These are phyloP conservation scores for Cyprinus carpio DNA, from an alignment of 2,113 vertebrate species.

Conservation along the genomic window DNA sequence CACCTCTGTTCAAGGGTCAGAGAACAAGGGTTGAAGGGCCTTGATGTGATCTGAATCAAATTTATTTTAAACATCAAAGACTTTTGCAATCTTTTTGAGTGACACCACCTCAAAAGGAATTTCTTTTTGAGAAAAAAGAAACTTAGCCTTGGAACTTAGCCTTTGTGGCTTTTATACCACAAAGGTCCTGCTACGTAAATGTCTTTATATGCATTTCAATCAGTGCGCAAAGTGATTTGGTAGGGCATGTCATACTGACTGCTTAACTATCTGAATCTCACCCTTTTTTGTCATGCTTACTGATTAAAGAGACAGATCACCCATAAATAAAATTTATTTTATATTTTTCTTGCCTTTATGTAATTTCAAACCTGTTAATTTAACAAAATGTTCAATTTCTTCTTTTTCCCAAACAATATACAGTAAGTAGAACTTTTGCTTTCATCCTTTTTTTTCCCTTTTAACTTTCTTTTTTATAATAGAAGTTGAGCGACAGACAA, in stretches of 20 bases:
- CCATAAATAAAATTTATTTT: no score
- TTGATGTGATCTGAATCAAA: slow-evolving; percentile 39
- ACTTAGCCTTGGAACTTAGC: no score
- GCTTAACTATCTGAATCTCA: no score
- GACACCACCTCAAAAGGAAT: slow-evolving; percentile 11
- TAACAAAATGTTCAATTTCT: no score
- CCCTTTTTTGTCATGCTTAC: no score
- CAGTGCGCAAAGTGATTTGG: not conserved
- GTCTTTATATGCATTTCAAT: slow-evolving; percentile 5
- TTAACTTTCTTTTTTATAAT: not conserved
- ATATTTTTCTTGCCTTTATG: no score
- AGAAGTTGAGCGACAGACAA: not conserved
- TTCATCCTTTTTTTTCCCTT: no score
- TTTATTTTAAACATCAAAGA: slow-evolving; percentile 54
- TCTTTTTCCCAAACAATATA: no score
- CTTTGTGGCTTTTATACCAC: slow-evolving; percentile 15
- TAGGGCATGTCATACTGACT: not conserved
- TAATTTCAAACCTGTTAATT: no score
- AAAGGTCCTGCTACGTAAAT: slow-evolving; percentile 28
- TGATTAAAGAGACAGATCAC: no score
- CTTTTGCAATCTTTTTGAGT: slow-evolving; percentile 15
- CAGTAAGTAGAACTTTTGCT: no score
- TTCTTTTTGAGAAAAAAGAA: no score
- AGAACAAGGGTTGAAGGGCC: slow-evolving; percentile 33
- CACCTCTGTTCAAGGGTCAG: slow-evolving; percentile 42